Evolutionary conservation across 2,888 invertebrate species (phyloP).

Genomic region (Euphydryas editha): DNA sequence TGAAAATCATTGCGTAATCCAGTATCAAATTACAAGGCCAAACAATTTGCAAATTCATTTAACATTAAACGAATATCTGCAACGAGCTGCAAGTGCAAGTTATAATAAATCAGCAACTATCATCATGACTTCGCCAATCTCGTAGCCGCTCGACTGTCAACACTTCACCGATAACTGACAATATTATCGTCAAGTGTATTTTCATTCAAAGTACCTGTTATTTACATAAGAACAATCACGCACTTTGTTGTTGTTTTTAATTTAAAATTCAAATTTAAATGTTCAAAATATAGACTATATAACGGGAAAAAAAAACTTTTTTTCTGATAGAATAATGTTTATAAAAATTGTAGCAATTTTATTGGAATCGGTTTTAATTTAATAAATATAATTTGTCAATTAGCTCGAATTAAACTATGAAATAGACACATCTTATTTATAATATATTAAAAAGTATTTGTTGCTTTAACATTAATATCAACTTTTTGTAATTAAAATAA

Average conservation of each 20-base stretch:
- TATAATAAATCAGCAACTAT: conserved; percentile 38
- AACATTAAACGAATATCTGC: conserved; percentile 13
- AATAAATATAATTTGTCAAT: no score
- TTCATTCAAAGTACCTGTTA: conserved; percentile 44
- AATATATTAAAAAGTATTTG: no score
- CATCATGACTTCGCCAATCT: conserved; percentile 37
- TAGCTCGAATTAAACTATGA: no score
- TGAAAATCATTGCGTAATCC: conserved; percentile 11
- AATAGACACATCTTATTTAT: no score
- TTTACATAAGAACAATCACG: conserved; percentile 18
- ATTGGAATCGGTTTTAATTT: no score
- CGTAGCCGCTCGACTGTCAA: conserved; percentile 44
- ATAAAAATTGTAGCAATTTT: no score
- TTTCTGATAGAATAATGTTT: no score
- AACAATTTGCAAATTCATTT: conserved; percentile 13
- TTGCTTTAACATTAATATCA: not conserved
- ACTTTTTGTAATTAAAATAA: not conserved
- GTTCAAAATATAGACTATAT: no score
- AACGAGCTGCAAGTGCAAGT: conserved; percentile 8
- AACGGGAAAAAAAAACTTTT: no score
- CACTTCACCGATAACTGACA: conserved; percentile 53
- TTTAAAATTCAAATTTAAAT: no score
- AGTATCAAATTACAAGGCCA: conserved; percentile 15
- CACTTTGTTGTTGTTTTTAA: not conserved
- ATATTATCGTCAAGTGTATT: conserved; percentile 50